These are phyloP conservation scores for Zelostemma sp. DNA, from an alignment of 1,140 invertebrate species.

Conservation along the genomic window DNA sequence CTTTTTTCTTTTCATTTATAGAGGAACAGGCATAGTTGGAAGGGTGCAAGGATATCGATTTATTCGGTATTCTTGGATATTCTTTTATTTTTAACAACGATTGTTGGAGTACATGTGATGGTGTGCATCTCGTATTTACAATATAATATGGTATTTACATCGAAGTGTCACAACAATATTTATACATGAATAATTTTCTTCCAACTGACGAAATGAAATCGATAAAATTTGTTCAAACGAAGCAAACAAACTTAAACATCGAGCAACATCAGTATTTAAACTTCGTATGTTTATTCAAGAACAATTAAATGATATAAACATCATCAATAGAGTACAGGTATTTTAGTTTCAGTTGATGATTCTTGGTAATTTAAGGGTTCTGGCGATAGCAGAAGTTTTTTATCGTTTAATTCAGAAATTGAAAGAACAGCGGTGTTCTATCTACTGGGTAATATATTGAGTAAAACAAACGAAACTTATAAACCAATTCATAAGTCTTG, in stretches of 20 bases:
- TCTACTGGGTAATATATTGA: not conserved
- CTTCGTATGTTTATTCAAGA: not conserved
- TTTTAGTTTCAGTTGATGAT: not conserved
- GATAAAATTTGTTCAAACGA: not conserved
- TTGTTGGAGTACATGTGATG: slow-evolving; percentile 53
- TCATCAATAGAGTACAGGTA: not conserved
- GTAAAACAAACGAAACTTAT: too few species aligned
- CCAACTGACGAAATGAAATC: slow-evolving; percentile 5
- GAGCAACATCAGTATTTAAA: not conserved
- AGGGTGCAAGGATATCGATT: too few species aligned
- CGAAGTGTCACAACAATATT: slow-evolving; percentile 52
- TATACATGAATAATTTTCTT: slow-evolving; percentile 39
- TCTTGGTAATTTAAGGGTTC: not conserved
- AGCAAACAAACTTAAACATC: slow-evolving; percentile 1
- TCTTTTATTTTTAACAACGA: slow-evolving; percentile 68
- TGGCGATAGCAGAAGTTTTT: too few species aligned
- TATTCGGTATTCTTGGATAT: slow-evolving; percentile 31
- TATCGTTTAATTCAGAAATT: too few species aligned
- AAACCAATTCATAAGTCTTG: too few species aligned
- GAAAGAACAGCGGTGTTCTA: too few species aligned
- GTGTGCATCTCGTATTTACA: slow-evolving; percentile 62
- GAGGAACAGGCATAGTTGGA: too few species aligned
- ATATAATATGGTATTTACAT: slow-evolving; percentile 64
- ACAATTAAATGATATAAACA: not conserved
- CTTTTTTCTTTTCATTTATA: too few species aligned